phyloP scores from a whole-genome alignment of 2,797 vertebrate species.

The Serranus cabrilla region DNA sequence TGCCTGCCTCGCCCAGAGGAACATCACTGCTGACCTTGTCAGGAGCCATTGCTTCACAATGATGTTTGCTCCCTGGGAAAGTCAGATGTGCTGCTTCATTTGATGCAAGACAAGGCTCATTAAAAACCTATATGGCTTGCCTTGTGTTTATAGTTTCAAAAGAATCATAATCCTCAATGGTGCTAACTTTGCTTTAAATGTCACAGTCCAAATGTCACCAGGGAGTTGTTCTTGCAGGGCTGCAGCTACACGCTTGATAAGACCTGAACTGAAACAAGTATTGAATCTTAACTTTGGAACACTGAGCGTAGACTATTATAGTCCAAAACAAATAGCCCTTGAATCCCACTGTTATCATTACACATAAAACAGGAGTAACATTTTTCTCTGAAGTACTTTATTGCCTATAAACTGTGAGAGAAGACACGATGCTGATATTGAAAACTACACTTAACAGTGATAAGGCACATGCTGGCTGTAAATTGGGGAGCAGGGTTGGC shows the following conservation, averaged over 20 bases:
- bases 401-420: constrained; percentile 38
- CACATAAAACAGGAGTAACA: constrained; percentile 21
- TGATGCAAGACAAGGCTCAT: constrained; percentile 46
- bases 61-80: constrained; percentile 55
- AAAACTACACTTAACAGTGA: constrained; percentile 2
- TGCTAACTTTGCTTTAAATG: constrained; percentile 51
- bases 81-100: constrained; percentile 53
- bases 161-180: constrained; percentile 33
- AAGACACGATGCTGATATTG: constrained; percentile 9
- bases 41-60: constrained; percentile 49
- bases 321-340: constrained; percentile 16
- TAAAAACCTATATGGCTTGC: constrained; percentile 48
- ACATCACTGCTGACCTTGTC: constrained; percentile 68
- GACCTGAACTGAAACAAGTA: constrained; percentile 30
- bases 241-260: constrained; percentile 21
- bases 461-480: not conserved
- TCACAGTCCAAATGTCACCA: constrained; percentile 51
- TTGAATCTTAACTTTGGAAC: constrained; percentile 9
- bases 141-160: constrained; percentile 47
- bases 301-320: constrained; percentile 8
- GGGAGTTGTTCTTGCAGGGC: constrained; percentile 20
- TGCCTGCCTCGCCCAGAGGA: constrained; percentile 37
- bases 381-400: constrained; percentile 37
- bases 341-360: not conserved
- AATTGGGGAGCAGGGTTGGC: constrained; percentile 18